Conservation (phyloP, 2,797 vertebrate genomes). For the Alca torda region DNA sequence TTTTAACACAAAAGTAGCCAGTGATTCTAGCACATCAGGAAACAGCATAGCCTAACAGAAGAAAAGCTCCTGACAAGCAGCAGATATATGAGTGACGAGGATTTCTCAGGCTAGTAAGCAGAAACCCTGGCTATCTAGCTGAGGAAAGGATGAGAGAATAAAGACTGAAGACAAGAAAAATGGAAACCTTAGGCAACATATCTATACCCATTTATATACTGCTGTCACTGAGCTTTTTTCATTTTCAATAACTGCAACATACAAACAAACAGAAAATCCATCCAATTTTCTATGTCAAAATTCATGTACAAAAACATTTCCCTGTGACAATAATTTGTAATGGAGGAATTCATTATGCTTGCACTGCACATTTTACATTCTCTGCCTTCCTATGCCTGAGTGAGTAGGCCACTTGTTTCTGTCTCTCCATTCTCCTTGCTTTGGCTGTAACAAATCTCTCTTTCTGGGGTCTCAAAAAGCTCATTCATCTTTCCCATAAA, state of each 20-base stretch:
- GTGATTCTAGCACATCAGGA: background rate
- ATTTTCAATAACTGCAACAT: constrained; percentile 31
- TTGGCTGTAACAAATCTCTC: constrained; percentile 18
- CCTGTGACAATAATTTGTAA: constrained; percentile 46
- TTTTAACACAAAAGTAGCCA: constrained; percentile 5
- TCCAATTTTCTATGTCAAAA: constrained; percentile 42
- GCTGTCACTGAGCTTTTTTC: constrained; percentile 19
- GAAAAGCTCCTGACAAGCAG: constrained; percentile 23
- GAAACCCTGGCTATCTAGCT: constrained; percentile 12
- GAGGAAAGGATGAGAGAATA: constrained; percentile 22
- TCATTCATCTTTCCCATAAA: constrained; percentile 28
- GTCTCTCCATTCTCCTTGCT: background rate
- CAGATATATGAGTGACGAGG: constrained; percentile 25
- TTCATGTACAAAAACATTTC: constrained; percentile 51
- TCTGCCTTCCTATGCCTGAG: background rate
- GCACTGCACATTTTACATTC: constrained; percentile 6
- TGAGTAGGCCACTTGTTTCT: constrained; percentile 19
- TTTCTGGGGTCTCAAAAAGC: background rate
- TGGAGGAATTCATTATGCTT: constrained; percentile 38
- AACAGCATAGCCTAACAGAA: background rate
- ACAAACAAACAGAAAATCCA: constrained; percentile 46
- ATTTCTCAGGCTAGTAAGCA: constrained; percentile 57
- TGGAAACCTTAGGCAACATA: constrained; percentile 8
- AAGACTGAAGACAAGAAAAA: constrained; percentile 46
- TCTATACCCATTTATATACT: constrained; percentile 22